Evolutionary conservation across 1,140 invertebrate genomes (phyloP), one percentile per base, ranked within the genome.

Genomic region (Leptinotarsa defecta): DNA sequence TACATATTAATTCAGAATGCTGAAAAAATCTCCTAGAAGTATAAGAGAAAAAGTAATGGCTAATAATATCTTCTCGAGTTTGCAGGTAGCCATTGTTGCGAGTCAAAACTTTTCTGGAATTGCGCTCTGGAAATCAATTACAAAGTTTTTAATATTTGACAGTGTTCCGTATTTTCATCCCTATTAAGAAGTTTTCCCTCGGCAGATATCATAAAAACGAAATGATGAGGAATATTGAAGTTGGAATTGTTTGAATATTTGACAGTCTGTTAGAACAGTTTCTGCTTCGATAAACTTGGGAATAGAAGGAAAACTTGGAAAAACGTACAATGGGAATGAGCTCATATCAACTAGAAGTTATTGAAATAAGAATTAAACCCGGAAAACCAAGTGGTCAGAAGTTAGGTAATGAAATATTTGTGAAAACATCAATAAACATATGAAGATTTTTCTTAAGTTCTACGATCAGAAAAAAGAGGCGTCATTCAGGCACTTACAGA

Each of bases 111-210:
- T 71, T 49, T 61, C 70, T 6, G 22, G 70, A 61, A 71, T 71
- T n/a, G 70, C 52, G 15, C 52, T 24, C 57, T 62, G 52, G 17
- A 62, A 71, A 71, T 71, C 70, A 71, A 71, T 71, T 71, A 71
- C 34, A 52, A 71, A 71, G 49, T 71, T 71, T 62, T 61, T 71
- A 71, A 71, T 49, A 71, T 71, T 71, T 61, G 70, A 71, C 70
- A 34, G 70, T 61, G 43, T 71, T 43, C 49, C 57, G 57, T 71
- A 71, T 71, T 71, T 71, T 71, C 70, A 61, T 61, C 70, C 70
- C 24, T 71, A 71, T 71, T 71, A 71, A 62, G 57, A 71, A 71
- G 70, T 71, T 71, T 68, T 68, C 64, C 34, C 19, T 27, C 22
- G 22, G 48, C 24, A 71, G 57, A 34, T 62, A 71, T 71, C 70